phyloP scores from a whole-genome alignment of 2,113 vertebrate genomes.

The Butorides virescens region DNA sequence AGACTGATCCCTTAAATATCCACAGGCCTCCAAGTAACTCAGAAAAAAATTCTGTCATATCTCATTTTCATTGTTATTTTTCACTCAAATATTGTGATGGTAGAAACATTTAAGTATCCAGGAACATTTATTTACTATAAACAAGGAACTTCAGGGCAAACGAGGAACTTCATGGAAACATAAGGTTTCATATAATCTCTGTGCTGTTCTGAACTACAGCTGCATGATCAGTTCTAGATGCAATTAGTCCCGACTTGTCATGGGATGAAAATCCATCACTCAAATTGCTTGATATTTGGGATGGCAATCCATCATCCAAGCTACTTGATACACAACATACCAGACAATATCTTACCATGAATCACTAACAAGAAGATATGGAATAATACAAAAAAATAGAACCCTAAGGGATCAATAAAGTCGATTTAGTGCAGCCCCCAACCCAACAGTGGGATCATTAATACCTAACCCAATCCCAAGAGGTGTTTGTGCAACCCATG shows the following conservation, averaged over 20 bases:
- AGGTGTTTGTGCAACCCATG: background rate
- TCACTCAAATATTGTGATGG: background rate
- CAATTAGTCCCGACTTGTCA: background rate
- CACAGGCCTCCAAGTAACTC: background rate
- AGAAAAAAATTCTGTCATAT: background rate
- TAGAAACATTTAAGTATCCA: background rate
- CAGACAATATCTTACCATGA: background rate
- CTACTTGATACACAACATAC: background rate
- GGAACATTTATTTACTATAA: background rate
- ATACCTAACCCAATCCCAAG: background rate
- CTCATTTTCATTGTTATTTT: background rate
- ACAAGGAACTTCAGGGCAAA: background rate
- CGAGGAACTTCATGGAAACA: background rate
- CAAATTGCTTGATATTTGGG: background rate
- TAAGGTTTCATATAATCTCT: background rate
- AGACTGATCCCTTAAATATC: background rate
- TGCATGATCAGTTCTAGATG: background rate
- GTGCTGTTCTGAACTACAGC: background rate
- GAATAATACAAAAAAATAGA: background rate
- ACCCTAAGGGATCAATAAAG: background rate
- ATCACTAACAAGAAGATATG: background rate
- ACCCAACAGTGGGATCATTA: background rate
- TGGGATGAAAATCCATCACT: background rate
- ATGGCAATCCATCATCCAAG: background rate
- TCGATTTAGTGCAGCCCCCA: background rate